Conservation (phyloP, 2,113 vertebrate species). For the Archocentrus centrarchus region DNA sequence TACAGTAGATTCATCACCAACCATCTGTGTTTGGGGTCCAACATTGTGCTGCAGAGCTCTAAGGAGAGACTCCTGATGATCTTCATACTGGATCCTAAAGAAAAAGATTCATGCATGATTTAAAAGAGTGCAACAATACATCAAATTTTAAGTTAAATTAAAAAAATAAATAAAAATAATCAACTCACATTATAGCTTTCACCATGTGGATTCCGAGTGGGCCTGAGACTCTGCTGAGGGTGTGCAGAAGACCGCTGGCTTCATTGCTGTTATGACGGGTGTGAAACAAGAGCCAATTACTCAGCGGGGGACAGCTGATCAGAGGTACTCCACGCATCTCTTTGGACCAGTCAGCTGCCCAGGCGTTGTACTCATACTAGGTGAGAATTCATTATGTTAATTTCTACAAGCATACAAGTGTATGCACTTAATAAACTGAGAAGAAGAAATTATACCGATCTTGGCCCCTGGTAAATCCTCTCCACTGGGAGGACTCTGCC, state of each 20-base stretch:
- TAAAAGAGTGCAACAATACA: too few relatives aligned
- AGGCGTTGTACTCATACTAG: constrained; percentile 89
- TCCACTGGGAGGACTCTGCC: constrained; percentile 89
- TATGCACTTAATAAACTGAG: neutral
- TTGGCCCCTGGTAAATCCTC: constrained; percentile 86
- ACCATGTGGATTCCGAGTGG: too few relatives aligned
- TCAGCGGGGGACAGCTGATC: constrained; percentile 81
- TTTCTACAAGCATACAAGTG: neutral
- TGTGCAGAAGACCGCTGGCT: constrained; percentile 68
- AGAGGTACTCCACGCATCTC: constrained; percentile 86
- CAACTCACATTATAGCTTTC: constrained; percentile 85
- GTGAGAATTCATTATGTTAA: constrained; percentile 17
- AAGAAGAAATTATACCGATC: constrained; percentile 72
- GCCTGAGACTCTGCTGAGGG: constrained; percentile 79
- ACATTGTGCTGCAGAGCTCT: too few relatives aligned
- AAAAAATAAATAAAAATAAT: too few relatives aligned
- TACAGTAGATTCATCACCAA: too few relatives aligned
- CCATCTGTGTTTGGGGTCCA: too few relatives aligned
- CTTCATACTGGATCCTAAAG: too few relatives aligned
- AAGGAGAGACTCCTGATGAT: too few relatives aligned
- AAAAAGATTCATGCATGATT: too few relatives aligned
- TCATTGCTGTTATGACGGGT: constrained; percentile 81
- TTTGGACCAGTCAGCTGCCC: constrained; percentile 88
- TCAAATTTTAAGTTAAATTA: too few relatives aligned
- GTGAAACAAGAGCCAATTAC: constrained; percentile 89